Base-by-base conservation (phyloP, 2,888 invertebrate genomes). In the Agrilus mali region DNA sequence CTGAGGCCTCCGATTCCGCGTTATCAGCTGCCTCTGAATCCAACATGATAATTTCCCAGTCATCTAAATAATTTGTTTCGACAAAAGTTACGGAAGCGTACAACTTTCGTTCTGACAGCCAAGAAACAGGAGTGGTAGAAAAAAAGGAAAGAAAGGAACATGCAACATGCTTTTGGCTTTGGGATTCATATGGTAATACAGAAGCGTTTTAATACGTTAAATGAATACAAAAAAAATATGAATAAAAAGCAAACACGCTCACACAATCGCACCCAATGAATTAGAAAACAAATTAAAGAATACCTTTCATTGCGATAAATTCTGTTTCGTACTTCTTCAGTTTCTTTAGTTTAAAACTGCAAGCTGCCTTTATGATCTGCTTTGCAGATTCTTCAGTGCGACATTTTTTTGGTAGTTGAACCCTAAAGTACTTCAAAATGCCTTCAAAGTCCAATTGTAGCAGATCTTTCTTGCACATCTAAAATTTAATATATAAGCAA, bases 401-500 rank as follows among this genome's bases (percentile, higher is more conserved):
- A 63, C 94, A 97, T 60, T 89, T 90, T 70, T 98, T 95, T 34
- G 98, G 98, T 53, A 99, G 72, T 12, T 89, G 87, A 2, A 98
- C 96, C 47, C 98, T 82, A 65, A 99, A 97, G 71, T 96, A 98
- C 66, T 97, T 98, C 52, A 98, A 74, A 45, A 95, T 86, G 14
- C 95, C 95, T 69, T 98, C 98, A 61, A 98, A 99, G 69, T 98
- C 98, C 50, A 94, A 73, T 50, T 84, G 82, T 43, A 97, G 69
- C 31, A 98, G 71, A 61, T 97, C 96, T 55, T 89, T 86, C 59
- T 89, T 85, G 47, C 92, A 89, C 51, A 78, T 71, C 77, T 80
- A 57, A 40, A 65, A 65, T 47, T 49, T 46, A 47, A 32, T 16
- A 33, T 22, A 34, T n/a, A 32, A 35, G 7, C 1, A 5, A 36